Evolutionary conservation across 2,113 vertebrate species (phyloP), one percentile per base, ranked within the genome.

Genomic region (Tichodroma muraria): DNA sequence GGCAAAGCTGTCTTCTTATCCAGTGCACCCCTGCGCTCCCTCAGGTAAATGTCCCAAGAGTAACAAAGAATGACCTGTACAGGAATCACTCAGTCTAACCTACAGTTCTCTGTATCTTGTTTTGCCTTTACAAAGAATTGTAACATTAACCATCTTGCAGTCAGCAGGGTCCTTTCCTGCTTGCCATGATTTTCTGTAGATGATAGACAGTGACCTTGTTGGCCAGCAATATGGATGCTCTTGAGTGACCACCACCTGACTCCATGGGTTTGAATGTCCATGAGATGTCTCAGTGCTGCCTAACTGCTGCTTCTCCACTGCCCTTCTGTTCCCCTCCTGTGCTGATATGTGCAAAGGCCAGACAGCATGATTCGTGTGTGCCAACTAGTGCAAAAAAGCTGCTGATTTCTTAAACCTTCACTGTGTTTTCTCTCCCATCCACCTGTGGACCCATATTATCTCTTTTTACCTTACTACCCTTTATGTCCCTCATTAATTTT

Each of bases 331-430:
- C 63, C 69, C 38, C 11, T 6, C 37, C 40, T 8, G 1, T 75
- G 70, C n/a, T 53, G 21, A 19, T 13, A 27, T 0, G 1, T 40
- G 31, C 23, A 54, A 57, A 68, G 61, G 19, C 19, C 25, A 54
- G 22, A 28, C 28, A 78, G 20, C 15, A 40, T 0, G 0, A 59
- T 42, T 71, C 40, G 47, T 0, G 0, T 12, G 19, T 44, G 42
- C 37, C 16, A 75, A 5, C 52, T 37, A 53, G 7, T 49, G 28
- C 30, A 76, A 90, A 78, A 69, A 65, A 23, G 9, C 4, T 68
- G 20, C 49, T 40, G 15, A 49, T 70, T 66, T 68, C 31, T 85
- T 68, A 10, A 54, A 1, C 33, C 35, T 80, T 84, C 42, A 49
- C 21, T 0, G 1, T 28, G 12, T 64, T 78, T 30, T 73, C 54